Evolutionary conservation across 2,888 invertebrate genomes (phyloP).

Genomic region (Smittia aterrima): DNA sequence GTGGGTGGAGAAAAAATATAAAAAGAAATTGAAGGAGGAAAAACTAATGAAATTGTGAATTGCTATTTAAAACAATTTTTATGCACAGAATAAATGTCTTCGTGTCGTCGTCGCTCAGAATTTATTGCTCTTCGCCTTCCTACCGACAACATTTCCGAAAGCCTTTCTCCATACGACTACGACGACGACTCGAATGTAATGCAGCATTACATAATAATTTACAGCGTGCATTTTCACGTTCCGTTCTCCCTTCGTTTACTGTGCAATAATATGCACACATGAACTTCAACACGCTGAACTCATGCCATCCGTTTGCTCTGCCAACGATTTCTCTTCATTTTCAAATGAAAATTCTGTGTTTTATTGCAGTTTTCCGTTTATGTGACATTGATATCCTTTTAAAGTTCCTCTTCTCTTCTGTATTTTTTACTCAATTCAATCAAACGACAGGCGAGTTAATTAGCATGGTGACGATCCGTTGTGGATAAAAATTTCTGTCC

Average conservation of each 20-base stretch:
- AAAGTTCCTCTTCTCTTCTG: too few relatives aligned
- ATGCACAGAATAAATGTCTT: conserved; percentile 24
- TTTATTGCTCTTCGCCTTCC: conserved; percentile 19
- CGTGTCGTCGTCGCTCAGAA: conserved; percentile 28
- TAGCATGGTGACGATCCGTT: not conserved
- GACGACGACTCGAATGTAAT: too few relatives aligned
- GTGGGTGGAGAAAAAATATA: too few relatives aligned
- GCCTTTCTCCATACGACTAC: not conserved
- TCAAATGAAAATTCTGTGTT: not conserved
- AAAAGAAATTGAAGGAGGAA: not conserved
- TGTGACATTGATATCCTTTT: not conserved
- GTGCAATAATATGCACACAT: not conserved
- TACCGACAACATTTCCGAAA: conserved; percentile 29
- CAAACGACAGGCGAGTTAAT: not conserved
- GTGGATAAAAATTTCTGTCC: too few relatives aligned
- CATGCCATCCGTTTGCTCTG: not conserved
- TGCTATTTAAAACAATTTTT: conserved; percentile 28
- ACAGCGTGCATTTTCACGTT: not conserved
- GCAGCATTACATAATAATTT: conserved; percentile 37
- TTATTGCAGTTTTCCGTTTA: not conserved
- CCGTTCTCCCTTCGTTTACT: not conserved
- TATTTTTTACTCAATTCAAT: not conserved
- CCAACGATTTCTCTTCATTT: not conserved
- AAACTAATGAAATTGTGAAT: not conserved
- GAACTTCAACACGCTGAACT: not conserved